phyloP scores from a whole-genome alignment of 2,113 vertebrate genomes.

The Callopanchax toddi region DNA sequence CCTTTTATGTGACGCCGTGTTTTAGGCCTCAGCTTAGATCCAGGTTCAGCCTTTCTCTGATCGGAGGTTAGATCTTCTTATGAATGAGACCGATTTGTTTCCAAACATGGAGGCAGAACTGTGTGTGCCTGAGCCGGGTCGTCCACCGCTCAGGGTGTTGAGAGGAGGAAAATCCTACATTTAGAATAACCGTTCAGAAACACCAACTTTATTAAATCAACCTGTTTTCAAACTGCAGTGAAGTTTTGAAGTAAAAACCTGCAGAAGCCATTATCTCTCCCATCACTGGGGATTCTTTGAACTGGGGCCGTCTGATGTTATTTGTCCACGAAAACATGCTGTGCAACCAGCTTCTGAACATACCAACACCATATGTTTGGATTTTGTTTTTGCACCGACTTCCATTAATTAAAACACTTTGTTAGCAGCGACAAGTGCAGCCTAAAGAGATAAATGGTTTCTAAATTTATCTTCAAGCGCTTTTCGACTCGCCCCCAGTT shows the following conservation, averaged over 20 bases:
- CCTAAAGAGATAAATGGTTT: constrained; percentile 13
- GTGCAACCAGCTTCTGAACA: constrained; percentile 15
- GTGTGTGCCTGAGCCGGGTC: too few species aligned
- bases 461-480: constrained; percentile 22
- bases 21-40: too few species aligned
- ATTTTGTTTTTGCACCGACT: constrained; percentile 13
- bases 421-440: constrained; percentile 10
- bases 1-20: too few species aligned
- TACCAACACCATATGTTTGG: constrained; percentile 19
- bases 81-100: too few species aligned
- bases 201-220: background rate
- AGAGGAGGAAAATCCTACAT: too few species aligned
- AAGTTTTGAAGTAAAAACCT: background rate
- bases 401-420: constrained; percentile 23
- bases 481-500: background rate
- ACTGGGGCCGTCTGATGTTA: constrained; percentile 11
- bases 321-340: constrained; percentile 23
- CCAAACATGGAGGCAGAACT: too few species aligned
- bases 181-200: too few species aligned
- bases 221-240: background rate
- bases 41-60: too few species aligned
- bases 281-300: constrained; percentile 2
- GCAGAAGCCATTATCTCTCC: background rate
- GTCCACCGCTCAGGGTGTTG: too few species aligned
- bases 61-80: too few species aligned